A percentile compares a stretch with the other conserved stretches of the same genome.
phyloP scores from a whole-genome alignment of 2,797 vertebrate genomes.

The Saxicola maurus region DNA sequence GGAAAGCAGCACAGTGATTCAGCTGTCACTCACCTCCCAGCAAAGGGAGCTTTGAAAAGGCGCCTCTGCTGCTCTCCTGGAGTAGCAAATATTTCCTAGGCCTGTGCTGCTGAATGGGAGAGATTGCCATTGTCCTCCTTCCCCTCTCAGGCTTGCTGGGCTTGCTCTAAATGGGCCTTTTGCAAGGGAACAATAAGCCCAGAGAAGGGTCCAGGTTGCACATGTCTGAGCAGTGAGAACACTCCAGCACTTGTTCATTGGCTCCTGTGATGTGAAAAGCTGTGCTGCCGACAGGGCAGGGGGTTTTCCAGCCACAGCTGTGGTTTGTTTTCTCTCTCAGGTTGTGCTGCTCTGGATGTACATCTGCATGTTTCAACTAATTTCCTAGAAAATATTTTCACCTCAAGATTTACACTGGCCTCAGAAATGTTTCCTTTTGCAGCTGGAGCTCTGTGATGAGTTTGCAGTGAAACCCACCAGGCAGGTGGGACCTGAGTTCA shows the following conservation, averaged over 20 bases:
- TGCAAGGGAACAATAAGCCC: slow-evolving; percentile 88
- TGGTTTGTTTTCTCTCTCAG: slow-evolving; percentile 43
- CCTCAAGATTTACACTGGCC: slow-evolving; percentile 10
- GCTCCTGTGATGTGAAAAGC: slow-evolving; percentile 59
- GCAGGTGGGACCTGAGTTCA: slow-evolving; percentile 1
- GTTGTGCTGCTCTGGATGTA: background rate
- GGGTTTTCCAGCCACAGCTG: slow-evolving; percentile 55
- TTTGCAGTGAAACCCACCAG: background rate
- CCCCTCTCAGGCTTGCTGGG: slow-evolving; percentile 82
- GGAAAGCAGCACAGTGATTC: slow-evolving; percentile 83
- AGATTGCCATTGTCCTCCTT: slow-evolving; percentile 81
- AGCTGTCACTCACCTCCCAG: slow-evolving; percentile 90
- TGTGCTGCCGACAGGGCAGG: slow-evolving; percentile 56
- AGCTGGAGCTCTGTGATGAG: background rate
- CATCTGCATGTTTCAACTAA: slow-evolving; percentile 23
- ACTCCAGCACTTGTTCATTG: slow-evolving; percentile 68
- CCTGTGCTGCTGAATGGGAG: slow-evolving; percentile 77
- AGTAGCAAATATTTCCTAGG: slow-evolving; percentile 84
- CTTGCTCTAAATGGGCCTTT: slow-evolving; percentile 85
- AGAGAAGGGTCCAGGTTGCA: slow-evolving; percentile 83
- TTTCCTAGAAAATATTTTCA: slow-evolving; percentile 42
- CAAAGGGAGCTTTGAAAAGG: slow-evolving; percentile 82
- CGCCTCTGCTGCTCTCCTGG: slow-evolving; percentile 73
- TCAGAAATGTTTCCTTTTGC: background rate
- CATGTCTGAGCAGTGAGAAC: slow-evolving; percentile 80